Conservation (phyloP, 2,888 invertebrate genomes). For the Zele albiditarsus region DNA sequence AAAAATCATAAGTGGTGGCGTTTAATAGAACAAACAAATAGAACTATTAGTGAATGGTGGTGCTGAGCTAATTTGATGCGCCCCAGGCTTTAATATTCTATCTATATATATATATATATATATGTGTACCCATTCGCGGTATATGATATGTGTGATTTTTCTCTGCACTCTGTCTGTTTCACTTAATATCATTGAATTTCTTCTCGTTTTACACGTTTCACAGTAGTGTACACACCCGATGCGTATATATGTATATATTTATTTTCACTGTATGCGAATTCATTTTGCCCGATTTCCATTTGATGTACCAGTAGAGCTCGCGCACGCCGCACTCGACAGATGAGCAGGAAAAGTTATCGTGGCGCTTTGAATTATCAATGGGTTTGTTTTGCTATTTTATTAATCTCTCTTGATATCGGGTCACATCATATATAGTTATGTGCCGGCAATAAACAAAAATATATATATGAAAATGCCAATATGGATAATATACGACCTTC, state of each 20-base stretch:
- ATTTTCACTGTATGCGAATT: slow-evolving; percentile 54
- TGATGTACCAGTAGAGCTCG: slow-evolving; percentile 65
- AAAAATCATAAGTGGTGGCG: slow-evolving; percentile 51
- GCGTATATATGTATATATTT: not conserved
- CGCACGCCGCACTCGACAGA: slow-evolving; percentile 56
- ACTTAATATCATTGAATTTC: not conserved
- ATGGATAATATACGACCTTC: not conserved
- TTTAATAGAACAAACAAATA: slow-evolving; percentile 43
- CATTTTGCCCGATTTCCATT: slow-evolving; percentile 69
- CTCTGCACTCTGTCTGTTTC: too few species aligned
- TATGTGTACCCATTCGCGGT: not conserved
- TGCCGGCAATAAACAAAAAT: not conserved
- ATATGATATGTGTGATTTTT: not conserved
- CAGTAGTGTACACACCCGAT: not conserved
- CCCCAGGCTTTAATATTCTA: slow-evolving; percentile 54
- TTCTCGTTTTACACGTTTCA: not conserved
- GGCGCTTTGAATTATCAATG: slow-evolving; percentile 64
- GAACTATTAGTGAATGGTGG: slow-evolving; percentile 58
- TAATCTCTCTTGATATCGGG: slow-evolving; percentile 50
- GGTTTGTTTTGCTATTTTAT: slow-evolving; percentile 54
- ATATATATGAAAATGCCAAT: not conserved
- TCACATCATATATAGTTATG: slow-evolving; percentile 38
- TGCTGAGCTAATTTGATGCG: slow-evolving; percentile 62
- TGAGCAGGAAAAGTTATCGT: slow-evolving; percentile 65
- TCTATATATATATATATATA: slow-evolving; percentile 4